Evolutionary conservation across 1,140 invertebrate genomes (phyloP), one percentile per base, ranked within the genome.

Genomic region (Cydia strobilella): DNA sequence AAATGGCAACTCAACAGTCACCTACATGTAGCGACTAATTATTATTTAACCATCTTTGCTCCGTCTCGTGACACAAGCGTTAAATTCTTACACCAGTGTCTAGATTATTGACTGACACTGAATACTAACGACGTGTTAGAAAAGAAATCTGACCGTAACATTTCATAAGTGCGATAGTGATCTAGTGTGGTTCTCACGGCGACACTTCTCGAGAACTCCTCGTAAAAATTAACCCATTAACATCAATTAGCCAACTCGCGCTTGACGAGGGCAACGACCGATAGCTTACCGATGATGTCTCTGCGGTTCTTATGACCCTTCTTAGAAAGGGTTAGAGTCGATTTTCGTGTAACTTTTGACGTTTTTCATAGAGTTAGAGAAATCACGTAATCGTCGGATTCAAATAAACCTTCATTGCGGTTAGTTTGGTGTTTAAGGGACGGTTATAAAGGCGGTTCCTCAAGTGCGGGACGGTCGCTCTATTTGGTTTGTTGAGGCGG

Each of bases 221-320:
- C 80, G 80, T 87, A 80, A 88, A 83, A 86, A 89, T 89, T 87
- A 89, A 84, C 83, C 87, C 80, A 89, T 89, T 89, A 89, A 88
- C 86, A 86, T 82, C 84, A 88, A 88, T 89, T 88, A 88, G 77
- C 69, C 65, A 69, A 69, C 65, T 69, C 74, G 76, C 62, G 59
- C 72, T 48, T 73, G 79, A 74, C 75, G 76, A 74, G 82, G 80
- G 74, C 81, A 76, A 66, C 75, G 80, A 81, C 81, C 82, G 65
- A 69, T 69, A 69, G 65, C 27, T 69, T 13, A 39, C 27, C 27
- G 31, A 18, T 3, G 13, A 10, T 9, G n/a, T 39, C 18, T 10
- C 2, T 69, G 65, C 65, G n/a, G 31, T n/a, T 18, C 25, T n/a
- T 31, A 7, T 10, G 65, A 23, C 15, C 9, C 65, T 69, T 35